A percentile compares a stretch with the other conserved stretches of the same genome.
Evolutionary conservation across 2,888 invertebrate genomes (phyloP).

Genomic region (Molorchus minor): DNA sequence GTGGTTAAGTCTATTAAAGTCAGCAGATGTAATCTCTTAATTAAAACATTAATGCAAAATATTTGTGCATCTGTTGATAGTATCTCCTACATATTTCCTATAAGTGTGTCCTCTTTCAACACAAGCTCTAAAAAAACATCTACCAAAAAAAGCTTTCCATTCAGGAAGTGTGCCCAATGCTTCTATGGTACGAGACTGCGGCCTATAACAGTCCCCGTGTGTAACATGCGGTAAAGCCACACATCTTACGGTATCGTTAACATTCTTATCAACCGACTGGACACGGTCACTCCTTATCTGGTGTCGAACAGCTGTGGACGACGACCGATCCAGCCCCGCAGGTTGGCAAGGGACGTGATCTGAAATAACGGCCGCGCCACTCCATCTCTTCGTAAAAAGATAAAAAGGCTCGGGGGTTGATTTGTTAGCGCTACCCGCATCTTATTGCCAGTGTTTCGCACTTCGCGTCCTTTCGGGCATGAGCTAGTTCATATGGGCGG

Average conservation of each 20-base stretch:
- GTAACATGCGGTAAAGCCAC: slow-evolving; percentile 25
- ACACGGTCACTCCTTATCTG: slow-evolving; percentile 42
- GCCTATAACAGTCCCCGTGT: slow-evolving; percentile 11
- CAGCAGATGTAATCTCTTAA: not conserved
- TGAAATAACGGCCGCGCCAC: slow-evolving; percentile 48
- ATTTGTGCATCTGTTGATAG: not conserved
- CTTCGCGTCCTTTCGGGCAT: slow-evolving; percentile 7
- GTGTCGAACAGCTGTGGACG: slow-evolving; percentile 39
- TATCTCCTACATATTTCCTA: not conserved
- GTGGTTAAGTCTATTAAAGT: not conserved
- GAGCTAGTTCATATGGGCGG: slow-evolving; percentile 11
- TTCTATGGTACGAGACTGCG: not conserved
- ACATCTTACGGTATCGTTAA: slow-evolving; percentile 37
- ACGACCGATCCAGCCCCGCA: slow-evolving; percentile 19
- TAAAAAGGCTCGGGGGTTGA: slow-evolving; percentile 47
- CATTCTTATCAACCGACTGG: slow-evolving; percentile 41
- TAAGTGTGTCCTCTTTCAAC: not conserved
- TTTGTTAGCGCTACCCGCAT: slow-evolving; percentile 41
- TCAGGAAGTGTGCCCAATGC: not conserved
- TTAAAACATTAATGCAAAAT: not conserved
- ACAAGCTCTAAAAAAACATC: not conserved
- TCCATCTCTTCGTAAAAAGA: slow-evolving; percentile 50
- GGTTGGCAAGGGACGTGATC: slow-evolving; percentile 49
- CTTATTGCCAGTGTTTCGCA: slow-evolving; percentile 26
- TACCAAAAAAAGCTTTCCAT: not conserved